phyloP scores from a whole-genome alignment of 2,797 vertebrate genomes.

The Sebastes taczanowskii region DNA sequence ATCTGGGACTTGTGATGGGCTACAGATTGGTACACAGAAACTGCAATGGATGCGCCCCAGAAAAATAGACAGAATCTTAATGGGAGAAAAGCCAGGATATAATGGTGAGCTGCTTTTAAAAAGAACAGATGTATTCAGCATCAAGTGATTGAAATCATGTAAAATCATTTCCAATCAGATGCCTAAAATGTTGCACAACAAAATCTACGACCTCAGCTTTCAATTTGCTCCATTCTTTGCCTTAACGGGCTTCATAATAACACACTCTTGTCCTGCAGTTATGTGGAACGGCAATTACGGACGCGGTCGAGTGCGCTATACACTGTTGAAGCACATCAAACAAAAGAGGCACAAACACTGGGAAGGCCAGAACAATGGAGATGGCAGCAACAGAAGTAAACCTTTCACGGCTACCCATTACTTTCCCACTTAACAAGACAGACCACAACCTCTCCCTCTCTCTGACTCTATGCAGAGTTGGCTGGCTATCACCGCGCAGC shows the following conservation, averaged over 20 bases:
- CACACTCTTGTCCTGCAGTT: conserved; percentile 57
- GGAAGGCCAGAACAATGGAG: conserved; percentile 60
- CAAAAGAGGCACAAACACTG: conserved; percentile 61
- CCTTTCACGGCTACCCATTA: conserved; percentile 68
- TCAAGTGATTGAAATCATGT: conserved; percentile 54
- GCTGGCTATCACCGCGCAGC: conserved; percentile 61
- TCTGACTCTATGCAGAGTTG: conserved; percentile 72
- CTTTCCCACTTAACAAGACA: conserved; percentile 75
- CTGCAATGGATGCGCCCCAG: conserved; percentile 37
- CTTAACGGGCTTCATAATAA: conserved; percentile 66
- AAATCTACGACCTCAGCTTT: conserved; percentile 60
- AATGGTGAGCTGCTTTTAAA: conserved; percentile 33
- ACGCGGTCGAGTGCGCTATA: conserved; percentile 37
- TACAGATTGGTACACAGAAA: conserved; percentile 60
- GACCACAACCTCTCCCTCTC: conserved; percentile 56
- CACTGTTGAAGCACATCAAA: conserved; percentile 54
- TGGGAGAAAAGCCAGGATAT: conserved; percentile 2
- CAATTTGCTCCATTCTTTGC: conserved; percentile 63
- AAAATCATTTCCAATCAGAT: conserved; percentile 53
- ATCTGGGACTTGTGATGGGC: conserved; percentile 75
- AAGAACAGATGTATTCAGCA: conserved; percentile 6
- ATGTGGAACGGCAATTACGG: conserved; percentile 66
- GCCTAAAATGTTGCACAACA: conserved; percentile 44
- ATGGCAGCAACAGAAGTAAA: conserved; percentile 58
- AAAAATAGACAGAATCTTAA: conserved; percentile 41